phyloP scores from a whole-genome alignment of 2,113 vertebrate genomes.

The Poeciliopsis prolifica region DNA sequence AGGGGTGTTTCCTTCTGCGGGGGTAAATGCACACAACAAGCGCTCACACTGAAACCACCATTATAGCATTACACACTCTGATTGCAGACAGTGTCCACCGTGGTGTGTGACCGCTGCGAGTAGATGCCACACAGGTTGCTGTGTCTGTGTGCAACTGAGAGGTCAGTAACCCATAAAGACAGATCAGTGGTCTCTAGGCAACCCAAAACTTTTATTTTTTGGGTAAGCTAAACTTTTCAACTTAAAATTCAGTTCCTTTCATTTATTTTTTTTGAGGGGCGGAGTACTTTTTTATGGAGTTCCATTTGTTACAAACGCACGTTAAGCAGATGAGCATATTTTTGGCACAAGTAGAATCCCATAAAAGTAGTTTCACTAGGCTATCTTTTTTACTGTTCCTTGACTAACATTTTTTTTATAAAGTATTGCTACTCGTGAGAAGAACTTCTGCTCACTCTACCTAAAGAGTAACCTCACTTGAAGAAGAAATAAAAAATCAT shows the following conservation, averaged over 20 bases:
- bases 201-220: not conserved
- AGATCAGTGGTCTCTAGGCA: not conserved
- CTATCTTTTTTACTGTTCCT: too few species aligned
- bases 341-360: too few species aligned
- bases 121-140: not conserved
- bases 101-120: not conserved
- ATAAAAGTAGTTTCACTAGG: too few species aligned
- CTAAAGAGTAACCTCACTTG: too few species aligned
- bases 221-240: not conserved
- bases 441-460: too few species aligned
- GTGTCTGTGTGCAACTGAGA: not conserved
- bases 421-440: too few species aligned
- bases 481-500: too few species aligned
- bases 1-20: constrained; percentile 96
- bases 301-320: too few species aligned
- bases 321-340: too few species aligned
- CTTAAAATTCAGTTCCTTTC: not conserved
- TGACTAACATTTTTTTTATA: too few species aligned
- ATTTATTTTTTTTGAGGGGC: too few species aligned
- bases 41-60: constrained; percentile 36
- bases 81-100: constrained; percentile 8
- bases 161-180: constrained; percentile 2
- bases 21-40: constrained; percentile 66
- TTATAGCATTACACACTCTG: constrained; percentile 39
- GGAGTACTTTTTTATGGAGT: too few species aligned